phyloP scores from a whole-genome alignment of 1,140 invertebrate genomes.

The Lethrus apterus region DNA sequence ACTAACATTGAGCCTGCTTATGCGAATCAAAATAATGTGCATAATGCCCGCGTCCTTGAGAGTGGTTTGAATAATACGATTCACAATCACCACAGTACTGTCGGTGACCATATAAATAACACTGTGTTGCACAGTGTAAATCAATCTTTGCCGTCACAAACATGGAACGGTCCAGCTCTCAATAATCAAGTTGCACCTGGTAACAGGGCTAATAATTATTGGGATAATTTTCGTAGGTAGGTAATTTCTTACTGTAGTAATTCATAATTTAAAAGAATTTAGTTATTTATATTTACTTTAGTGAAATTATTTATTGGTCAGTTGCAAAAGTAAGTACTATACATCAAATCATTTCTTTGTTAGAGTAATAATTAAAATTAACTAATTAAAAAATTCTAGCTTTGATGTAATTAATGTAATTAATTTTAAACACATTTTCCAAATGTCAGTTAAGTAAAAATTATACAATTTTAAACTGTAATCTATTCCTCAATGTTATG shows the following conservation, averaged over 20 bases:
- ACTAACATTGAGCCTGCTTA: conserved; percentile 23
- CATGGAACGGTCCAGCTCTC: conserved; percentile 48
- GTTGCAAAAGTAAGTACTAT: too few species aligned
- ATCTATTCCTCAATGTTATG: too few species aligned
- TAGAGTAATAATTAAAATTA: too few species aligned
- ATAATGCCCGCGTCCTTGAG: conserved; percentile 29
- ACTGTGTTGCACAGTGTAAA: conserved; percentile 26
- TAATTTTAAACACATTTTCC: too few species aligned
- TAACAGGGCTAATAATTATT: conserved; percentile 82
- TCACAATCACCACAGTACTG: conserved; percentile 18
- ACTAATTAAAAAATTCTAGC: too few species aligned
- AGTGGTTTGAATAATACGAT: conserved; percentile 29
- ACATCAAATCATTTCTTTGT: too few species aligned
- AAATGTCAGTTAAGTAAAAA: too few species aligned
- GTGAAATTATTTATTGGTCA: too few species aligned
- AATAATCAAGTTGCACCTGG: conserved; percentile 84
- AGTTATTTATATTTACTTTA: too few species aligned
- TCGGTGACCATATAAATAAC: conserved; percentile 26
- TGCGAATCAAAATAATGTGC: conserved; percentile 23
- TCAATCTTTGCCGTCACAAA: conserved; percentile 32
- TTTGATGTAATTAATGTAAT: too few species aligned
- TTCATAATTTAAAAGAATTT: too few species aligned
- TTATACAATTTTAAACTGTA: too few species aligned
- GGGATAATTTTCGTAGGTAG: conserved; percentile 87
- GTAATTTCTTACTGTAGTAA: conserved; percentile 15